phyloP scores from a whole-genome alignment of 2,113 vertebrate genomes.

The Accipiter virgatus region DNA sequence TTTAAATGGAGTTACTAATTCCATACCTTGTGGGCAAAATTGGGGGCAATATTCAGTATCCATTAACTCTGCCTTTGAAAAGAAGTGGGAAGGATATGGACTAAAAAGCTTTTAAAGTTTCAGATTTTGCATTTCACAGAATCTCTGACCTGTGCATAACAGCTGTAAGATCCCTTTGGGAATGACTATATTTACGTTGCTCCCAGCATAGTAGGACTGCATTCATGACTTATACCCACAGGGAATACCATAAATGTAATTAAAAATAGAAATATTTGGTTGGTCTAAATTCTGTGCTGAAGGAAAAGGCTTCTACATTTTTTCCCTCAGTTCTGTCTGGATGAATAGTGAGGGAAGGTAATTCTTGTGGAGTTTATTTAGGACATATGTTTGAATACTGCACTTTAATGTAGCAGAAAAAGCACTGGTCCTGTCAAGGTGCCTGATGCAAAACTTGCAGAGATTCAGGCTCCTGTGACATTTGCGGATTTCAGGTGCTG shows the following conservation, averaged over 20 bases:
- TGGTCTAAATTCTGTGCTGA: not conserved
- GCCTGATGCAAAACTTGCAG: not conserved
- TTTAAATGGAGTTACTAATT: not conserved
- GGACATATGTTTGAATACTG: not conserved
- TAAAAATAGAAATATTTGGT: conserved; percentile 40
- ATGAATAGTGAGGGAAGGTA: not conserved
- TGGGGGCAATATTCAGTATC: not conserved
- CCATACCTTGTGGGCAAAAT: not conserved
- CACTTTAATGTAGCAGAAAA: not conserved
- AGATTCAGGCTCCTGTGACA: not conserved
- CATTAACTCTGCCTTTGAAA: conserved; percentile 38
- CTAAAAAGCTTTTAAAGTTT: conserved; percentile 47
- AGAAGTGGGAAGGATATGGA: conserved; percentile 14
- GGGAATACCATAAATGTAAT: conserved; percentile 49
- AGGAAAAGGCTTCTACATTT: not conserved
- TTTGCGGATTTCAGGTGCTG: not conserved
- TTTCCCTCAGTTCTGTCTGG: not conserved
- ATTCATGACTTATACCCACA: conserved; percentile 20
- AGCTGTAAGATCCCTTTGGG: conserved; percentile 6
- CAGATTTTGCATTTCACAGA: conserved; percentile 11
- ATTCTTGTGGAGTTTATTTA: not conserved
- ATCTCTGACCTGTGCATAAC: conserved; percentile 19
- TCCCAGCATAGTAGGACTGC: not conserved
- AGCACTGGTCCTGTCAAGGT: not conserved
- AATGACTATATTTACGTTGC: not conserved